Conservation (phyloP, 2,797 vertebrate species). For the Lemur catta region DNA sequence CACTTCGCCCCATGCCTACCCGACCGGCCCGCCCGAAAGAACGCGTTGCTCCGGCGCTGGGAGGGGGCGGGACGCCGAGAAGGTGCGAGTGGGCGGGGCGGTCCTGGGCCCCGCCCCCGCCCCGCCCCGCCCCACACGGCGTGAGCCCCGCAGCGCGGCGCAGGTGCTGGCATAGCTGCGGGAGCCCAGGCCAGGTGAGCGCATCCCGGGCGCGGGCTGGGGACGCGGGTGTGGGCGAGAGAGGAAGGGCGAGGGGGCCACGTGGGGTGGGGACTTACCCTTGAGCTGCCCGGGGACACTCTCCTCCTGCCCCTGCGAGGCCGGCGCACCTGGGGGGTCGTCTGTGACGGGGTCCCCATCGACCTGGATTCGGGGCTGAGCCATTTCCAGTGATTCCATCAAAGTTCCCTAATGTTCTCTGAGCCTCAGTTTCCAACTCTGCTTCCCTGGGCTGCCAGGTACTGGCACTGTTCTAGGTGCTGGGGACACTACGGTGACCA, state of each 20-base stretch:
- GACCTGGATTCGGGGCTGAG: neutral
- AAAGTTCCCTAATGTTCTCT: neutral
- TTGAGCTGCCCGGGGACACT: rapidly evolving
- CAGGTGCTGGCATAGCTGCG: no score
- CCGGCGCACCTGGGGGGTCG: rapidly evolving
- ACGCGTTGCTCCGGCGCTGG: rapidly evolving
- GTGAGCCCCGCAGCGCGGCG: no score
- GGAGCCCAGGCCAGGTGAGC: slow-evolving; percentile 35
- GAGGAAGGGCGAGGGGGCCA: neutral
- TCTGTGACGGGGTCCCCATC: neutral
- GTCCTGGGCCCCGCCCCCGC: neutral
- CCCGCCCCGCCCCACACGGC: neutral
- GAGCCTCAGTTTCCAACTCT: slow-evolving; percentile 6
- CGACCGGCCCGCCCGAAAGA: rapidly evolving
- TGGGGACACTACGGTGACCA: rapidly evolving
- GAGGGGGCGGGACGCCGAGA: neutral
- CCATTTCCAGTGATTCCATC: neutral
- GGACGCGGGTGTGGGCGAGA: neutral
- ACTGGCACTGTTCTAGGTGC: neutral
- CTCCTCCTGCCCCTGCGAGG: rapidly evolving
- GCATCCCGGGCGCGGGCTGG: neutral
- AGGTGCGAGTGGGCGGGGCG: neutral
- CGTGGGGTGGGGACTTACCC: no score
- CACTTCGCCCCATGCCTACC: neutral
- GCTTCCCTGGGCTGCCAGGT: neutral